These are phyloP conservation scores for Brachionus asplanchnoidis DNA, from an alignment of 1,140 invertebrate genomes.

Conservation along the genomic window DNA sequence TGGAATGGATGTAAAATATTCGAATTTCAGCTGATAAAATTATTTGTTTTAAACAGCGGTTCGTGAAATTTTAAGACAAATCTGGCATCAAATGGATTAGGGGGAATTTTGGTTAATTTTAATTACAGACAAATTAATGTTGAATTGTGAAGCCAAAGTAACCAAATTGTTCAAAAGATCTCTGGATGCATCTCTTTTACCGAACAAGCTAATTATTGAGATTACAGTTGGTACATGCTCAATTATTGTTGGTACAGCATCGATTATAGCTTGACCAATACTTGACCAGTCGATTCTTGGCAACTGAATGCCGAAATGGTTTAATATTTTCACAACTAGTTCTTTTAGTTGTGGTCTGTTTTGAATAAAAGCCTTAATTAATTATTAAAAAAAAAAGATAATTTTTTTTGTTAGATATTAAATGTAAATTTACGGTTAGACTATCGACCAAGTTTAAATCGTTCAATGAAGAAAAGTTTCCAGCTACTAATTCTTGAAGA, in stretches of 20 bases:
- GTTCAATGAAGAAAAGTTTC: not conserved
- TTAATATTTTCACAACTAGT: not conserved
- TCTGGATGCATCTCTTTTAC: not conserved
- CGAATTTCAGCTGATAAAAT: no score
- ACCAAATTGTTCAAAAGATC: not conserved
- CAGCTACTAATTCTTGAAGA: not conserved
- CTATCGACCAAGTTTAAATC: not conserved
- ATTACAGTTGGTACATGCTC: not conserved
- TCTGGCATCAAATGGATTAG: no score
- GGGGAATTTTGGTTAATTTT: no score
- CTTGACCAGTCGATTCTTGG: not conserved
- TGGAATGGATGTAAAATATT: no score
- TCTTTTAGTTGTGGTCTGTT: not conserved
- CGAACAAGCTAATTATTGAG: not conserved
- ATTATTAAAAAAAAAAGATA: not conserved
- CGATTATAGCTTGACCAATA: not conserved
- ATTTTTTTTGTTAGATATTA: not conserved
- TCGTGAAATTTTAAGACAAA: no score
- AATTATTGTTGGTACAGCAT: constrained; percentile 1
- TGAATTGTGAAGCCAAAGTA: not conserved
- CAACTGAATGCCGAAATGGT: not conserved
- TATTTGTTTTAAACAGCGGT: no score
- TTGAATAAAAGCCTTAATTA: not conserved
- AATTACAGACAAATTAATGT: not conserved
- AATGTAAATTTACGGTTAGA: not conserved